Percentiles rank a stretch among this genome's conserved stretches.
Conservation (phyloP, 2,797 vertebrate species). For the Hypotaenidia okinawae region DNA sequence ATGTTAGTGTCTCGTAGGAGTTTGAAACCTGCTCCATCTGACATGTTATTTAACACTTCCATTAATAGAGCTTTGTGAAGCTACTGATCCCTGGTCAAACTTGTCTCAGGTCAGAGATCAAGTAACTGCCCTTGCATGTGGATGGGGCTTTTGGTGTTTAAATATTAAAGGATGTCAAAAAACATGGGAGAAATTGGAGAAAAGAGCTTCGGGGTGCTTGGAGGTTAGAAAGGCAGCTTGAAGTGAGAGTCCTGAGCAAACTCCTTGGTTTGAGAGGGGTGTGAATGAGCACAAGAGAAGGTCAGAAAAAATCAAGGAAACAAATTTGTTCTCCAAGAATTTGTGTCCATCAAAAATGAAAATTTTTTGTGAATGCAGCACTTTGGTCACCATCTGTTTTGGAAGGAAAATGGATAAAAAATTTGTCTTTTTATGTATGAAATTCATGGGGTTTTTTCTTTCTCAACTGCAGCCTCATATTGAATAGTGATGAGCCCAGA, state of each 20-base stretch:
- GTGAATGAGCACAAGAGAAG: background rate
- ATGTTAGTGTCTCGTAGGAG: background rate
- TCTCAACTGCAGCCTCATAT: background rate
- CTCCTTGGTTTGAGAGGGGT: background rate
- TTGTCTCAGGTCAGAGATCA: background rate
- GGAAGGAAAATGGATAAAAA: background rate
- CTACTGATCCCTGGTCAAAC: background rate
- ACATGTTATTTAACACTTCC: conserved; percentile 2
- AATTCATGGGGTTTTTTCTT: background rate
- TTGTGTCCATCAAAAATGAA: background rate
- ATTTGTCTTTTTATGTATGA: background rate
- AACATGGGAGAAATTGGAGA: background rate
- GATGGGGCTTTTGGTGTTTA: background rate
- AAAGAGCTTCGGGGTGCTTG: background rate
- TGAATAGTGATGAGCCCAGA: background rate
- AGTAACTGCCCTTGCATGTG: background rate
- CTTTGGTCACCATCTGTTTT: background rate
- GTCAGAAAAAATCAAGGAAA: background rate
- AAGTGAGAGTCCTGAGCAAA: background rate
- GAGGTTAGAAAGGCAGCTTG: background rate
- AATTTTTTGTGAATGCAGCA: background rate
- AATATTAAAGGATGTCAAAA: background rate
- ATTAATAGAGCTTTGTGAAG: background rate
- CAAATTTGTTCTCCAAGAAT: background rate
- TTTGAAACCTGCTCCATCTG: conserved; percentile 8